Evolutionary conservation across 2,888 invertebrate species (phyloP).

Genomic region (Schrankia costaestrigalis): DNA sequence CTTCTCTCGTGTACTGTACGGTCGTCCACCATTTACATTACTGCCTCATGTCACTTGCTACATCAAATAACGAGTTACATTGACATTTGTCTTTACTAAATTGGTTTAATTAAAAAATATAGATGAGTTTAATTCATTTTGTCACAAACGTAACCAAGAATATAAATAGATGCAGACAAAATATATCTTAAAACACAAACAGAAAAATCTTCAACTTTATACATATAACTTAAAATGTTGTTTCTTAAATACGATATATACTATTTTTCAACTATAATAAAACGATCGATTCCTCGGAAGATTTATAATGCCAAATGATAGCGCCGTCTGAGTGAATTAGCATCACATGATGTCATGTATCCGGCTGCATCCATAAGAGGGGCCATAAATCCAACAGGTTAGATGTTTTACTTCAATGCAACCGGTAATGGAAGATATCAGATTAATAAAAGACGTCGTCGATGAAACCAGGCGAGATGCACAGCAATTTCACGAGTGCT

Average conservation of each 20-base stretch:
- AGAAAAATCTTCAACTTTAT: background rate
- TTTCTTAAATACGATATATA: constrained; percentile 1
- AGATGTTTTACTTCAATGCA: constrained; percentile 61
- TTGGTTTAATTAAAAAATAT: too few relatives aligned
- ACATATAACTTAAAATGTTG: background rate
- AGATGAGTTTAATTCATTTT: too few relatives aligned
- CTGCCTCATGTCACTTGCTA: background rate
- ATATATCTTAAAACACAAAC: too few relatives aligned
- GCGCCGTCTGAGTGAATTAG: constrained; percentile 61
- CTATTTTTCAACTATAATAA: constrained; percentile 22
- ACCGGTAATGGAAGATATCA: constrained; percentile 70
- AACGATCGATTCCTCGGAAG: constrained; percentile 49
- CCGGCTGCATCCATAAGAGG: constrained; percentile 62
- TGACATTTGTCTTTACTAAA: too few relatives aligned
- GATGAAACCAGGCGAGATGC: constrained; percentile 66
- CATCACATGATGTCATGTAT: constrained; percentile 72
- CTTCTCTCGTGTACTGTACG: constrained; percentile 27
- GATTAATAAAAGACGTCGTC: constrained; percentile 72
- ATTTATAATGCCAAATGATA: constrained; percentile 59
- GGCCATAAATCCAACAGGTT: constrained; percentile 65
- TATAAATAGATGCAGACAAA: too few relatives aligned
- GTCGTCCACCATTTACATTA: constrained; percentile 6
- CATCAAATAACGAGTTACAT: too few relatives aligned
- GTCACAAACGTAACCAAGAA: too few relatives aligned
- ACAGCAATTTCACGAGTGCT: constrained; percentile 71